A percentile compares a stretch with the other conserved stretches of the same genome.
phyloP scores from a whole-genome alignment of 2,888 invertebrate genomes.

The Chaitophorus viminalis region DNA sequence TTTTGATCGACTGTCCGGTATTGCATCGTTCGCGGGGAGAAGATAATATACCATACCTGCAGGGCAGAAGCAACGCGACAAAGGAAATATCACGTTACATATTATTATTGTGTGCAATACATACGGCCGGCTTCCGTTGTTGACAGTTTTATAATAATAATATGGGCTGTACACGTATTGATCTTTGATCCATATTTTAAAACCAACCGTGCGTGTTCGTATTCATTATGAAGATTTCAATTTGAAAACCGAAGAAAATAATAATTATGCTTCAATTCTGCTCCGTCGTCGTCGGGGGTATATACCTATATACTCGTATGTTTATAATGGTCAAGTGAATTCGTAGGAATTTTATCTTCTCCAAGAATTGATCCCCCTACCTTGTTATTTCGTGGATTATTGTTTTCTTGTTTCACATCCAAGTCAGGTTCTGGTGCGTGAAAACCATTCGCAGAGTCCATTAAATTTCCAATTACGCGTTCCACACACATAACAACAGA shows the following conservation, averaged over 20 bases:
- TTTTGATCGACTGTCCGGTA: not conserved
- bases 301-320: no score
- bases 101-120: not conserved
- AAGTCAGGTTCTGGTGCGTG: constrained; percentile 59
- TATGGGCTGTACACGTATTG: no score
- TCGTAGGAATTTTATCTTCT: constrained; percentile 24
- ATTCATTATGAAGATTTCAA: not conserved
- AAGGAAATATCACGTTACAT: not conserved
- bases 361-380: constrained; percentile 27
- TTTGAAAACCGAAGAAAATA: not conserved
- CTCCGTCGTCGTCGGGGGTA: not conserved
- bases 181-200: no score
- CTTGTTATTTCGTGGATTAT: constrained; percentile 53
- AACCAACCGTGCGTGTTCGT: not conserved
- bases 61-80: not conserved
- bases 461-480: constrained; percentile 61
- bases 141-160: not conserved
- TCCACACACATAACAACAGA: constrained; percentile 40
- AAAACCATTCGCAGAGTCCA: constrained; percentile 58
- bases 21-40: not conserved
- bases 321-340: not conserved
- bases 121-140: not conserved
- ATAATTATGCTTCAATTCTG: not conserved
- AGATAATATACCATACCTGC: not conserved
- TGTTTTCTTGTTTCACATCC: constrained; percentile 59